Percentiles rank a stretch among this genome's conserved stretches.
These are phyloP conservation scores for Drosophila busckii DNA, from an alignment of 1,140 invertebrate species.

Conservation along the genomic window DNA sequence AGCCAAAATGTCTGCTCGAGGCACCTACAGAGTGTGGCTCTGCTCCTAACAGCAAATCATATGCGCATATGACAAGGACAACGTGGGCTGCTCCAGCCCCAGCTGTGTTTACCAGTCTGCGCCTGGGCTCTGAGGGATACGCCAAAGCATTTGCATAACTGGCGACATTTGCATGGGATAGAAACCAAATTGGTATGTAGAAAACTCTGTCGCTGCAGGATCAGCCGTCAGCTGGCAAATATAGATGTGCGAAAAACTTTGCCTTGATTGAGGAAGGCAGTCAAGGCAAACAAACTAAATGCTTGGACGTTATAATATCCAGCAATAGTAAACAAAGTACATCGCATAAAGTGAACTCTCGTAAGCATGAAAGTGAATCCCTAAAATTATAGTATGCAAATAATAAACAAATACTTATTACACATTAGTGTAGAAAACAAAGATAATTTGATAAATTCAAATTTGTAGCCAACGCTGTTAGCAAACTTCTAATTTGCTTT, in stretches of 20 bases:
- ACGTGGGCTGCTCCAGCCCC: conserved; percentile 13
- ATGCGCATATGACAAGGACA: conserved; percentile 47
- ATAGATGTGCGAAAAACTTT: conserved; percentile 58
- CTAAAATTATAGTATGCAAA: too few species aligned
- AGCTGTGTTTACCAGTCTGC: too few species aligned
- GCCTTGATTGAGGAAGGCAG: conserved; percentile 40
- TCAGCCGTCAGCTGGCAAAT: conserved; percentile 2
- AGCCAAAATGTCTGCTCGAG: too few species aligned
- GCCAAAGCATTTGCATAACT: conserved; percentile 35
- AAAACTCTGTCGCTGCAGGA: background rate
- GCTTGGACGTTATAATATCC: background rate
- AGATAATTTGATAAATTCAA: too few species aligned
- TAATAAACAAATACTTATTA: too few species aligned
- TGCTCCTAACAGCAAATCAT: conserved; percentile 36
- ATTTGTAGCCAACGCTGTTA: too few species aligned
- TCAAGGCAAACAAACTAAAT: background rate
- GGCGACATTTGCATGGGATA: conserved; percentile 53
- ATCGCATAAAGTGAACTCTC: too few species aligned
- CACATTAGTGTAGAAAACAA: too few species aligned
- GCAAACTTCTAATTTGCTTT: too few species aligned
- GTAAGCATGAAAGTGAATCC: too few species aligned
- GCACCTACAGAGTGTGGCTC: background rate
- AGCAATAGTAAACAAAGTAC: too few species aligned
- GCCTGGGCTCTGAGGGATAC: too few species aligned
- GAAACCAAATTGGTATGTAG: conserved; percentile 23